Evolutionary conservation across 2,888 invertebrate species (phyloP).

Genomic region (Chloromyia formosa): DNA sequence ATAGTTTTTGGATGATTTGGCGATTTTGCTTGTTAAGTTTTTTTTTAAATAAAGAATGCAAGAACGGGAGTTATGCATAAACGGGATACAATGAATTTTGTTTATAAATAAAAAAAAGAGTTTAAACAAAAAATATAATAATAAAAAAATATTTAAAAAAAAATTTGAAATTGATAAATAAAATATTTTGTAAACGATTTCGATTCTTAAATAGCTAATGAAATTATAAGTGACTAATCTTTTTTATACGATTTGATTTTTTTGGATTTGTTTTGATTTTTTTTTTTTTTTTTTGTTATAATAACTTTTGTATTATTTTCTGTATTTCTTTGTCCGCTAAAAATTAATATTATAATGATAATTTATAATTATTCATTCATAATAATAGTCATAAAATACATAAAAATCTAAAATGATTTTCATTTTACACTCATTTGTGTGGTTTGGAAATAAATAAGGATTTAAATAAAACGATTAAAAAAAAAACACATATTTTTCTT

Average conservation of each 20-base stretch:
- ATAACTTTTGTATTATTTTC: neutral
- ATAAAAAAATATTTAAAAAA: too few species aligned
- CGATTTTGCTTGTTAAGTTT: too few species aligned
- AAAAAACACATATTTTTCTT: neutral
- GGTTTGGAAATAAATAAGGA: conserved; percentile 17
- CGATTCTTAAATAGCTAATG: too few species aligned
- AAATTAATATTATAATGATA: too few species aligned
- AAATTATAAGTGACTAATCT: conserved; percentile 19
- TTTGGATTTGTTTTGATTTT: too few species aligned
- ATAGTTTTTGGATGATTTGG: too few species aligned
- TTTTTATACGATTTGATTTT: neutral
- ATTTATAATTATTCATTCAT: too few species aligned
- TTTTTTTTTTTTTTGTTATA: neutral
- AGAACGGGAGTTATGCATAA: neutral
- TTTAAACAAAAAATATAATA: too few species aligned
- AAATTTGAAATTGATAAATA: too few species aligned
- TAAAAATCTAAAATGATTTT: conserved; percentile 32
- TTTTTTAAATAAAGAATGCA: neutral
- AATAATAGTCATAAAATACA: conserved; percentile 17
- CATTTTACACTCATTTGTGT: conserved; percentile 9
- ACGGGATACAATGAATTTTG: too few species aligned
- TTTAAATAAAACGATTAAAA: conserved; percentile 34
- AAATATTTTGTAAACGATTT: too few species aligned
- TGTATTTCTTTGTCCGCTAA: neutral
- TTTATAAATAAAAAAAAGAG: too few species aligned